Evolutionary conservation across 2,888 invertebrate genomes (phyloP).

Genomic region (Drosophila cyrtoloma): DNA sequence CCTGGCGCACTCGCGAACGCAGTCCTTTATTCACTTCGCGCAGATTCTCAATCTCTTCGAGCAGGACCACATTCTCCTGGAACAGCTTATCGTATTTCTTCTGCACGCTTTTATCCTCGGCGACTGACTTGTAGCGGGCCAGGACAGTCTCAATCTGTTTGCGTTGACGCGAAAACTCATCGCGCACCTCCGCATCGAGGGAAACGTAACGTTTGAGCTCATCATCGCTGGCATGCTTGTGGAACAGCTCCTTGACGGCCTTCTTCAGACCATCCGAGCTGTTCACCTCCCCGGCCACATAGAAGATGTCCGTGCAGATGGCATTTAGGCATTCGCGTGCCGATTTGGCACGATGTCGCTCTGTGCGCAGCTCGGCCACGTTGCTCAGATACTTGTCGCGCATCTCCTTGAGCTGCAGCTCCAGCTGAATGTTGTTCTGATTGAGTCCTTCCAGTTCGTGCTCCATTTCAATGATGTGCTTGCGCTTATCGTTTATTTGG

Average conservation of each 20-base stretch:
- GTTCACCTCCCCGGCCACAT: constrained; percentile 91
- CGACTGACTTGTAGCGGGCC: constrained; percentile 66
- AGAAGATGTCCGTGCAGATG: constrained; percentile 93
- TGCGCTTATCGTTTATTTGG: constrained; percentile 93
- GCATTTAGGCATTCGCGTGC: constrained; percentile 89
- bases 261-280: constrained; percentile 87
- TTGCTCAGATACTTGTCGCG: constrained; percentile 91
- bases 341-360: constrained; percentile 87
- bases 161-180: constrained; percentile 92
- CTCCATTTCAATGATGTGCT: constrained; percentile 93
- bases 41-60: constrained; percentile 92
- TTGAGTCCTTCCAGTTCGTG: constrained; percentile 92
- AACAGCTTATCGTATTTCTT: constrained; percentile 87
- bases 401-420: constrained; percentile 91
- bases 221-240: constrained; percentile 89
- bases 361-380: constrained; percentile 89
- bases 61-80: constrained; percentile 91
- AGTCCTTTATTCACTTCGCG: constrained; percentile 85
- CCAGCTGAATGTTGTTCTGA: constrained; percentile 89
- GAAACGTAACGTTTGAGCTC: constrained; percentile 89
- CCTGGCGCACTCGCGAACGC: constrained; percentile 56
- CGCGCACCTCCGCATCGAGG: constrained; percentile 90
- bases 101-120: constrained; percentile 65
- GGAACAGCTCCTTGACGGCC: constrained; percentile 81
- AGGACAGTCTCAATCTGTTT: constrained; percentile 89